phyloP scores from a whole-genome alignment of 1,140 invertebrate species.

The Drosophila dunni region DNA sequence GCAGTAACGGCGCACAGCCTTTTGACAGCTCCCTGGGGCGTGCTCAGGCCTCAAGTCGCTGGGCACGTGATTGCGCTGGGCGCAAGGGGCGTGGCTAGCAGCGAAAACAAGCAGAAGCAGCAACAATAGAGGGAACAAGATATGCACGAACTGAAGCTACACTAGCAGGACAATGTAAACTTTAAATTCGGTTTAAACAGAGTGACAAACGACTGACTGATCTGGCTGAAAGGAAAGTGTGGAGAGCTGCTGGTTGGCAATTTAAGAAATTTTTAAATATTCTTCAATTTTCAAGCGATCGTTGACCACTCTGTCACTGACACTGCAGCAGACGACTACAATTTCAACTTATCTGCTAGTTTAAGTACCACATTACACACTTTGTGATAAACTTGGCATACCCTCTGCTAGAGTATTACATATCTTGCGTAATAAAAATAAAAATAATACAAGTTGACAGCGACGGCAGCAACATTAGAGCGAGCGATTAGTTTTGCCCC shows the following conservation, averaged over 20 bases:
- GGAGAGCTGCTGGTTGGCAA: no score
- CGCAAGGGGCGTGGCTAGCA: slow-evolving; percentile 54
- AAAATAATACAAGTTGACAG: slow-evolving; percentile 35
- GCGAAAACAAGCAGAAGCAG: slow-evolving; percentile 1
- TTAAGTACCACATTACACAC: background rate
- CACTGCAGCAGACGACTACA: no score
- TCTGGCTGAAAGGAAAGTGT: no score
- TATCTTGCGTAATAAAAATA: slow-evolving; percentile 19
- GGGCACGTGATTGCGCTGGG: slow-evolving; percentile 69
- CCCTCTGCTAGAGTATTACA: background rate
- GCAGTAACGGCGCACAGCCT: slow-evolving; percentile 49
- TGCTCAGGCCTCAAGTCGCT: slow-evolving; percentile 77
- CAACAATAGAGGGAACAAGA: background rate
- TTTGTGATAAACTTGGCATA: background rate
- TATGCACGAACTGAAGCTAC: background rate
- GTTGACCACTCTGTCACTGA: no score
- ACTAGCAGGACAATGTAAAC: background rate
- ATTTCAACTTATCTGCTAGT: background rate
- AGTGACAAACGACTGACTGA: no score
- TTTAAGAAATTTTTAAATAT: no score
- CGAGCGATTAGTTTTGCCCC: slow-evolving; percentile 40
- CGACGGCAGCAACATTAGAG: slow-evolving; percentile 31
- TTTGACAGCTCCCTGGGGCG: slow-evolving; percentile 80
- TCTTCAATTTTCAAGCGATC: no score
- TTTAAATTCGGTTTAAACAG: background rate